Evolutionary conservation across 2,797 vertebrate genomes (phyloP).

Genomic region (Gymnothorax javanicus): DNA sequence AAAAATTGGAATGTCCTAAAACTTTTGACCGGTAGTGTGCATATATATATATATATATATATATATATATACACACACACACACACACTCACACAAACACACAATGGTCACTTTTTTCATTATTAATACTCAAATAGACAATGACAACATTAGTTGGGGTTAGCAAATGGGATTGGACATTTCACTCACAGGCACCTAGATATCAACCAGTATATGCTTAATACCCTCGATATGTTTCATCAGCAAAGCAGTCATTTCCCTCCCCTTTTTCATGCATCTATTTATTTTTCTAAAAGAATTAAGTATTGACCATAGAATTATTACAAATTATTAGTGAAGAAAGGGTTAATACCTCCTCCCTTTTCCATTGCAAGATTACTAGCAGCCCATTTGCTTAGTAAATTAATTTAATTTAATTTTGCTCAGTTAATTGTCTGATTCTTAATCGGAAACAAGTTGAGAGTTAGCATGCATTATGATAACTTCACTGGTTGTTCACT

Average conservation of each 20-base stretch:
- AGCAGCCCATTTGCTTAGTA: not conserved
- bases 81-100: too few species aligned
- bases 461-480: too few species aligned
- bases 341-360: not conserved
- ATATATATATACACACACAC: too few species aligned
- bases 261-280: not conserved
- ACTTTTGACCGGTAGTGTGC: too few species aligned
- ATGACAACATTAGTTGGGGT: not conserved
- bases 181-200: not conserved
- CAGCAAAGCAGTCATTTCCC: not conserved
- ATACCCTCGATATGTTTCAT: not conserved
- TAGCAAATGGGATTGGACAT: not conserved
- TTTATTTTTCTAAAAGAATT: not conserved
- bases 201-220: not conserved
- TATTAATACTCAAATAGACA: not conserved
- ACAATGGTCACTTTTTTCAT: too few species aligned
- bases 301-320: not conserved
- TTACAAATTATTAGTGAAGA: not conserved
- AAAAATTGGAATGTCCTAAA: too few species aligned
- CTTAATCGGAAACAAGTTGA: too few species aligned
- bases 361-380: not conserved
- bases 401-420: not conserved
- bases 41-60: too few species aligned
- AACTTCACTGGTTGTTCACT: too few species aligned
- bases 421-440: too few species aligned